Percentiles rank a stretch among this genome's conserved stretches.
Evolutionary conservation across 2,888 invertebrate species (phyloP).

Genomic region (Pristionchus entomophagus): DNA sequence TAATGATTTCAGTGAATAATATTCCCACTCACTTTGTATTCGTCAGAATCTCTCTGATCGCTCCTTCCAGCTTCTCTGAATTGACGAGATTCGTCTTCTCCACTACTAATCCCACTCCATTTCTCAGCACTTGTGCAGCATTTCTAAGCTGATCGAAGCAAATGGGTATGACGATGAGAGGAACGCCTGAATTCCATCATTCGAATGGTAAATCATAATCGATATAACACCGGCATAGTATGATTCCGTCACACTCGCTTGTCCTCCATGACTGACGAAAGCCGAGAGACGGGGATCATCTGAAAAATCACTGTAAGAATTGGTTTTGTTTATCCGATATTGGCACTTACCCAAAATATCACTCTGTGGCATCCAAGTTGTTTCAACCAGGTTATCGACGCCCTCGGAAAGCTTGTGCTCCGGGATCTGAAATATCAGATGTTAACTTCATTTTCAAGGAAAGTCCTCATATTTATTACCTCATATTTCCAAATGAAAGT

Average conservation of each 20-base stretch:
- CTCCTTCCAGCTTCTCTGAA: background rate
- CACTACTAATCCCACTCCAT: background rate
- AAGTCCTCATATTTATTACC: background rate
- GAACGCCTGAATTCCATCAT: constrained; percentile 48
- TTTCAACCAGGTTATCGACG: constrained; percentile 33
- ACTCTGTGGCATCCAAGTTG: constrained; percentile 44
- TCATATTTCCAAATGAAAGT: constrained; percentile 39
- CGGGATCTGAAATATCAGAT: background rate
- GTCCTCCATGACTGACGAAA: constrained; percentile 44
- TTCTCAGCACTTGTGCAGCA: constrained; percentile 56
- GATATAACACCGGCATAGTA: background rate
- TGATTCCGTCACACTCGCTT: constrained; percentile 37
- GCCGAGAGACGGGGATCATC: constrained; percentile 45
- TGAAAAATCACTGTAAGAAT: background rate
- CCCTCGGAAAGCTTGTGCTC: constrained; percentile 30
- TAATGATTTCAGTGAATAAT: background rate
- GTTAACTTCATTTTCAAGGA: too few species aligned
- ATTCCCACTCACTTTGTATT: background rate
- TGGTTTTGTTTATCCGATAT: background rate
- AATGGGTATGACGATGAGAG: constrained; percentile 41
- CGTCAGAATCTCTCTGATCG: background rate
- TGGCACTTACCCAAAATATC: constrained; percentile 31
- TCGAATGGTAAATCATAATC: background rate
- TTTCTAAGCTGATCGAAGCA: constrained; percentile 38
- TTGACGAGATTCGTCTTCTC: background rate